Evolutionary conservation across 2,888 invertebrate genomes (phyloP).

Genomic region (Orgyia antiqua): DNA sequence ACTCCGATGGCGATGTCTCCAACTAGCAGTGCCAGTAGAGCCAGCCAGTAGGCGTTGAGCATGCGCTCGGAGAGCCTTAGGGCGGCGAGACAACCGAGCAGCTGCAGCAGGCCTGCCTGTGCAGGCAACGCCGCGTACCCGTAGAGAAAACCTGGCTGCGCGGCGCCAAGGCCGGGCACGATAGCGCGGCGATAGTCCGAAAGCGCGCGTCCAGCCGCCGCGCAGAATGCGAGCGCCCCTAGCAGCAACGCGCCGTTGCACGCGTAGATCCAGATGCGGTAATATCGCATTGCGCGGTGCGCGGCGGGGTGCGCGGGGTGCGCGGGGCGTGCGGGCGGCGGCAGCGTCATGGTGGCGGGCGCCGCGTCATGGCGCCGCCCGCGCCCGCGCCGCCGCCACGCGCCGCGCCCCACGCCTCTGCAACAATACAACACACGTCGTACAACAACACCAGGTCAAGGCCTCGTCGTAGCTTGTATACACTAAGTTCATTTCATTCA

Average conservation of each 20-base stretch:
- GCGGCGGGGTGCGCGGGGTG: slow-evolving; percentile 71
- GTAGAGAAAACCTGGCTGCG: slow-evolving; percentile 90
- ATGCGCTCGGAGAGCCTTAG: slow-evolving; percentile 87
- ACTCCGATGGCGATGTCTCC: slow-evolving; percentile 91
- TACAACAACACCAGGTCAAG: no score
- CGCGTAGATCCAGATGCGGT: slow-evolving; percentile 95
- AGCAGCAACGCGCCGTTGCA: slow-evolving; percentile 92
- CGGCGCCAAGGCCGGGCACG: slow-evolving; percentile 85
- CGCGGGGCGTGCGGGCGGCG: slow-evolving; percentile 69
- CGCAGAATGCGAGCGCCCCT: slow-evolving; percentile 88
- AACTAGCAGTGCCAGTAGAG: slow-evolving; percentile 86
- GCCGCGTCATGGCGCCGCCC: slow-evolving; percentile 77
- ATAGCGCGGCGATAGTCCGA: slow-evolving; percentile 84
- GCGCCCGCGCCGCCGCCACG: slow-evolving; percentile 76
- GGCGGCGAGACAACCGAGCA: slow-evolving; percentile 90
- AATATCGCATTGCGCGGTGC: slow-evolving; percentile 85
- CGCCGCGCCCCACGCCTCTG: slow-evolving; percentile 78
- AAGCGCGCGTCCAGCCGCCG: slow-evolving; percentile 85
- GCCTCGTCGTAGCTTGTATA: no score
- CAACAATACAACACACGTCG: slow-evolving; percentile 30
- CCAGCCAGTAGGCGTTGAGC: slow-evolving; percentile 90
- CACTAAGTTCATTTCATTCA: no score
- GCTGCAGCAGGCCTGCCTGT: slow-evolving; percentile 83
- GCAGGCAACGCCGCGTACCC: slow-evolving; percentile 89
- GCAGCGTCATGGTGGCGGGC: slow-evolving; percentile 78